phyloP scores from a whole-genome alignment of 2,113 vertebrate genomes.

The Sakesphorus luctuosus region DNA sequence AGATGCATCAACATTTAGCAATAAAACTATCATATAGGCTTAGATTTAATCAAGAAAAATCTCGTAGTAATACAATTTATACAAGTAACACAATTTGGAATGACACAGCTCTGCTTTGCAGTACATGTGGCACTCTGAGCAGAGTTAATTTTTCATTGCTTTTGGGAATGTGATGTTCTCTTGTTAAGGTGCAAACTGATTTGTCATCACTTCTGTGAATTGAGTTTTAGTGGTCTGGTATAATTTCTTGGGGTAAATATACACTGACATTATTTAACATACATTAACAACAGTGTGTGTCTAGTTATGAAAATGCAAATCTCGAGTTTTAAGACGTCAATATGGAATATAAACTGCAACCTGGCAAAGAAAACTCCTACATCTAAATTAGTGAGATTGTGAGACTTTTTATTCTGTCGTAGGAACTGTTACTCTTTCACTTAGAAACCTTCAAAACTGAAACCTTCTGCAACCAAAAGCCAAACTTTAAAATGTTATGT shows the following conservation, averaged over 20 bases:
- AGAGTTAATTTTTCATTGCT: neutral
- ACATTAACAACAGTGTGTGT: neutral
- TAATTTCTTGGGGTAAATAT: neutral
- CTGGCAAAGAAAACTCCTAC: neutral
- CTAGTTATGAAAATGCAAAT: neutral
- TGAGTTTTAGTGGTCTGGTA: neutral
- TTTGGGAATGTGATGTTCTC: constrained; percentile 12
- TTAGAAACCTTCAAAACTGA: neutral
- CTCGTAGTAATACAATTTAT: neutral
- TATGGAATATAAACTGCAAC: neutral
- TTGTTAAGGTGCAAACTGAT: neutral
- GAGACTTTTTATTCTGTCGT: neutral
- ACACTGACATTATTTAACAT: neutral
- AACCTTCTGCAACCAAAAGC: neutral
- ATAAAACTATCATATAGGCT: neutral
- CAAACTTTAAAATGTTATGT: neutral
- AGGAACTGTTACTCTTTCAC: neutral
- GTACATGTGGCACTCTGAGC: neutral
- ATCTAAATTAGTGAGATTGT: neutral
- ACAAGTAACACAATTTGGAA: neutral
- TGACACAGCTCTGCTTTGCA: neutral
- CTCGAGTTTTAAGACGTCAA: neutral
- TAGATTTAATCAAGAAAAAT: neutral
- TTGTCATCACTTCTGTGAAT: constrained; percentile 1
- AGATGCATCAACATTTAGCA: neutral